Evolutionary conservation across 2,797 vertebrate genomes (phyloP).

Genomic region (Remorina albescens): DNA sequence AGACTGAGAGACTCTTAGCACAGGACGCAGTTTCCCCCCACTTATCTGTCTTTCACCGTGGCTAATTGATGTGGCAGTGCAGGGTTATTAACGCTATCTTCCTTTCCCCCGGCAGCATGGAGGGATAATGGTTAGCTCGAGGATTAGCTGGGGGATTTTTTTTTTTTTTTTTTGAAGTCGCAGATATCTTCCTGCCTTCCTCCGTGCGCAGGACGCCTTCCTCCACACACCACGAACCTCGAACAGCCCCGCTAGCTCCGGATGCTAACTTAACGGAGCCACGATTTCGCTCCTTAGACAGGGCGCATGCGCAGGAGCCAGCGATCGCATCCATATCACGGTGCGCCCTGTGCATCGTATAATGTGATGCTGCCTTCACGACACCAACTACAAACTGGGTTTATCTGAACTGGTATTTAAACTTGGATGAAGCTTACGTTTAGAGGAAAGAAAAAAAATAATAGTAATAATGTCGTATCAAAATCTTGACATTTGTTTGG

Average conservation of each 20-base stretch:
- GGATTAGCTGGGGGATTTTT: constrained; percentile 82
- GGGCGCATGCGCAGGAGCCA: constrained; percentile 69
- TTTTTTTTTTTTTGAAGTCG: constrained; percentile 75
- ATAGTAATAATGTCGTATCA: too few relatives aligned
- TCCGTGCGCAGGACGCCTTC: constrained; percentile 60
- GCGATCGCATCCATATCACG: not conserved
- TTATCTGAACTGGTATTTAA: not conserved
- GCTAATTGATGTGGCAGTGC: constrained; percentile 75
- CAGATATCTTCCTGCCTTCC: constrained; percentile 58
- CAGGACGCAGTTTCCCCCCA: constrained; percentile 54
- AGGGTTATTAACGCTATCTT: constrained; percentile 73
- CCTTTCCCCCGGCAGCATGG: constrained; percentile 67
- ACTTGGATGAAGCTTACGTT: not conserved
- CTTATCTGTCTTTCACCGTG: constrained; percentile 48
- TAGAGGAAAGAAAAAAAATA: too few relatives aligned
- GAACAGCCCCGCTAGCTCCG: constrained; percentile 59
- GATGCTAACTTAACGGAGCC: constrained; percentile 77
- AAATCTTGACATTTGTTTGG: too few relatives aligned
- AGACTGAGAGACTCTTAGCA: constrained; percentile 29
- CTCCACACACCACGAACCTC: constrained; percentile 55
- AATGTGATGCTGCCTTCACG: constrained; percentile 41
- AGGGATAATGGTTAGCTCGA: constrained; percentile 75
- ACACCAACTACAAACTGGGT: not conserved
- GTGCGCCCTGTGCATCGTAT: not conserved
- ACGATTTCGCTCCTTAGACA: constrained; percentile 31